phyloP scores from a whole-genome alignment of 2,113 vertebrate genomes.

The Pterocles gutturalis region DNA sequence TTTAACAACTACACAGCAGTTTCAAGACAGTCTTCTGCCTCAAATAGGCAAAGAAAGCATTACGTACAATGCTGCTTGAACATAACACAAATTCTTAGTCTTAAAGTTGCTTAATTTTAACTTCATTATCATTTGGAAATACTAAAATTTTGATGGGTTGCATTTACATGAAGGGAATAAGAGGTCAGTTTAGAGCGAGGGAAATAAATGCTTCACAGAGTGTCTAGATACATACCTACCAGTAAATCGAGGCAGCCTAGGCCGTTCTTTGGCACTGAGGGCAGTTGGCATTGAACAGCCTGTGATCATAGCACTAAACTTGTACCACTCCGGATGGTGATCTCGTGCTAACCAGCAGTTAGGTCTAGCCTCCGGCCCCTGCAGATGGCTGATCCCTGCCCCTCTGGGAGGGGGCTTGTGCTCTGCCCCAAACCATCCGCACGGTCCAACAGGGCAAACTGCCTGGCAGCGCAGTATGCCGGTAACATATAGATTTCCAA shows the following conservation, averaged over 20 bases:
- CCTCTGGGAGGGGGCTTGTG: not conserved
- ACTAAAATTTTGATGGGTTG: not conserved
- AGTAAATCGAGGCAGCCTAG: not conserved
- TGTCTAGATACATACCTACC: not conserved
- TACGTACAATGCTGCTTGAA: not conserved
- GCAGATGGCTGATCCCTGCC: not conserved
- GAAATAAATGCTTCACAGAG: not conserved
- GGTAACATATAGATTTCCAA: not conserved
- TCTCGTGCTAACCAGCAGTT: not conserved
- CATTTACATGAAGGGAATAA: not conserved
- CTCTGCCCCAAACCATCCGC: not conserved
- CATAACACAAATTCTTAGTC: not conserved
- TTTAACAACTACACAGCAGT: not conserved
- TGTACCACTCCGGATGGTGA: too few relatives aligned
- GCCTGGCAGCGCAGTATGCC: fast-evolving
- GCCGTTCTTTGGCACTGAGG: not conserved
- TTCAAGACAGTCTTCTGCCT: not conserved
- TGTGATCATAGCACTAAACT: too few relatives aligned
- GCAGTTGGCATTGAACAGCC: not conserved
- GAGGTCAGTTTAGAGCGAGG: not conserved
- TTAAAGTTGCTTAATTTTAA: not conserved
- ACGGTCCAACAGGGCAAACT: not conserved
- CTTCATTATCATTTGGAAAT: not conserved
- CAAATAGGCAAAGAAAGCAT: not conserved
- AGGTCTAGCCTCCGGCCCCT: not conserved